Evolutionary conservation across 92 coral and sea anemone species (phyloP), one percentile per base, ranked within the genome.

Genomic region (Phenganax marumi): DNA sequence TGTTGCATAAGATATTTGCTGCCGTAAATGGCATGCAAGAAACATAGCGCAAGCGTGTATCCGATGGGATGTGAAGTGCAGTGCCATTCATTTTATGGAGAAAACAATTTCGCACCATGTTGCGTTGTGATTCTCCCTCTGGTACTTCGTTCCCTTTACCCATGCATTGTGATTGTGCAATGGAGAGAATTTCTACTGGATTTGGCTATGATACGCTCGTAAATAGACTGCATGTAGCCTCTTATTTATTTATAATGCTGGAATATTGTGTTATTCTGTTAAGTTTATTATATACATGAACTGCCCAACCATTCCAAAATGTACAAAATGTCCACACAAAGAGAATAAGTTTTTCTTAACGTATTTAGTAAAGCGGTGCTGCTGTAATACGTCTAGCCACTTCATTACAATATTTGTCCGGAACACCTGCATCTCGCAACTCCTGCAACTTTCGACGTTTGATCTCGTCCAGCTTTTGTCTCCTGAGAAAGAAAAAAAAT

Each of bases 341-440:
- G 19, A 26, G 18, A n/a, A 48, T 12, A 3, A 72, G 5, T 16
- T 49, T 19, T 3, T 49, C 75, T 70, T 24, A 43, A 48, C 0
- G 25, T 78, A 33, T 61, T 78, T 73, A 78, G 83, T 78, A 53
- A 10, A 93, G 98, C 0, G 97, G 98, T 2, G 98, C 97, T 0
- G 97, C 97, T 84, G 93, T 97, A 75, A 95, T 95, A 52, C 98
- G 92, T 7, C 98, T 94, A 33, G 98, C 97, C 18, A 95, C 98
- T 89, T 95, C 98, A 82, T 95, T 95, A 68, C 98, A 95, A 77
- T 95, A 95, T 74, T 95, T 95, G 88, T 95, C 98, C 0, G 98
- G 98, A 3, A 95, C 98, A 68, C 98, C 98, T 52, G 98, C 98
- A 10, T 90, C 90, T 71, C 85, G 88, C 68, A 95, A 85, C 51